Conservation (phyloP, 2,888 invertebrate genomes). For the Andrena haemorrhoa region DNA sequence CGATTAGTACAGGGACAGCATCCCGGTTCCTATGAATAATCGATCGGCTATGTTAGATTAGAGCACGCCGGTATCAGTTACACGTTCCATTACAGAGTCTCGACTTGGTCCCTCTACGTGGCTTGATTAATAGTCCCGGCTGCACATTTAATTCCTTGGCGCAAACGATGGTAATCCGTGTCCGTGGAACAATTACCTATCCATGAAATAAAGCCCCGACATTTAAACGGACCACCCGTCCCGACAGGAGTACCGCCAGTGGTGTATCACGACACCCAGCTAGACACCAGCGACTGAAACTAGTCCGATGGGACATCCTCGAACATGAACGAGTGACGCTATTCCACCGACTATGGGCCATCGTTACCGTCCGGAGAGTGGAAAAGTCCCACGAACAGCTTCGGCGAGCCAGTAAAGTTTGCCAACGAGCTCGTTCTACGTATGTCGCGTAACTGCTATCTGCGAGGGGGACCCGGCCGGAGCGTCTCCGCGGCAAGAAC, state of each 20-base stretch:
- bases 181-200: conserved; percentile 44
- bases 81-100: conserved; percentile 46
- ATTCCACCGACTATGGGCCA: too few relatives aligned
- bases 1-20: conserved; percentile 13
- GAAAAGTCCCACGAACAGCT: not conserved
- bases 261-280: too few relatives aligned
- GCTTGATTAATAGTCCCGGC: conserved; percentile 64
- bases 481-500: not conserved
- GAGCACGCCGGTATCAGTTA: conserved; percentile 17
- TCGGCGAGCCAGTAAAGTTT: not conserved
- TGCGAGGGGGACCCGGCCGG: not conserved
- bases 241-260: too few relatives aligned
- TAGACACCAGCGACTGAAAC: too few relatives aligned
- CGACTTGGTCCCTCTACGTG: conserved; percentile 41
- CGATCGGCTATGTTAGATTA: conserved; percentile 1
- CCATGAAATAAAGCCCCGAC: conserved; percentile 21
- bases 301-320: too few relatives aligned
- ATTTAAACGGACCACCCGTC: too few relatives aligned
- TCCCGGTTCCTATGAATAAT: conserved; percentile 34
- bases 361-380: not conserved
- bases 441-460: not conserved
- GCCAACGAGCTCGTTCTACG: not conserved
- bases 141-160: conserved; percentile 62
- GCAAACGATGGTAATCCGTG: conserved; percentile 55
- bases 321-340: too few relatives aligned